Evolutionary conservation across 2,888 invertebrate species (phyloP), one percentile per base, ranked within the genome.

Genomic region (Cinara cedri): DNA sequence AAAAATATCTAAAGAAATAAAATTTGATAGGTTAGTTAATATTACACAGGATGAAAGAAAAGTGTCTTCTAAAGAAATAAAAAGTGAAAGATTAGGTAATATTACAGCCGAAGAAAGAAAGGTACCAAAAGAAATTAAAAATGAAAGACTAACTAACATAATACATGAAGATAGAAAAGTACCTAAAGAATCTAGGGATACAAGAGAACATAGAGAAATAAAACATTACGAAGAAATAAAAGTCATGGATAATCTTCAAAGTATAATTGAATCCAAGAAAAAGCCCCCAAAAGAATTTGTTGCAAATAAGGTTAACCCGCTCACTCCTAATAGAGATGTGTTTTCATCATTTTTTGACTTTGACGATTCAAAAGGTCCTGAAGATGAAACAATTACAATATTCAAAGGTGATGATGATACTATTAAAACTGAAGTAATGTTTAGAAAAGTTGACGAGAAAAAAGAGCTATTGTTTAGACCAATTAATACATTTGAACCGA

Each of bases 1-100:
- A 76, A 91, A 93, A 84, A 93, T 89, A 94, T 66, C 94, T 94
- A 86, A 93, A 93, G 3, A 91, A 93, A 83, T 89, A 93, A 63
- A 75, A 75, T 65, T 0, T 24, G 74, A 54, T 2, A 63, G 42
- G 51, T 42, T 13, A 63, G 1, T 63, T 42, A 63, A 54, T 42
- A 21, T 42, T 6, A 16, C 74, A 44, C 90, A 93, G 86, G 92
- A 91, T 72, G 90, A 92, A 83, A 88, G 88, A 14, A 86, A 88
- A 62, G 16, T 54, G 24, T 76, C 76, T 60, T 76, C 76, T 60
- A 63, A 82, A 34, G 82, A 82, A 60, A 78, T 83, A 24, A 62
- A 82, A 63, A 44, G 1, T 21, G 63, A 63, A 1, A 42, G 19
- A 19, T 6, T 44, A 44, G 0, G 6, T 6, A 65, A 24, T 46